A percentile compares a stretch with the other conserved stretches of the same genome.
phyloP scores from a whole-genome alignment of 2,888 invertebrate species.

The Hedya salicella region DNA sequence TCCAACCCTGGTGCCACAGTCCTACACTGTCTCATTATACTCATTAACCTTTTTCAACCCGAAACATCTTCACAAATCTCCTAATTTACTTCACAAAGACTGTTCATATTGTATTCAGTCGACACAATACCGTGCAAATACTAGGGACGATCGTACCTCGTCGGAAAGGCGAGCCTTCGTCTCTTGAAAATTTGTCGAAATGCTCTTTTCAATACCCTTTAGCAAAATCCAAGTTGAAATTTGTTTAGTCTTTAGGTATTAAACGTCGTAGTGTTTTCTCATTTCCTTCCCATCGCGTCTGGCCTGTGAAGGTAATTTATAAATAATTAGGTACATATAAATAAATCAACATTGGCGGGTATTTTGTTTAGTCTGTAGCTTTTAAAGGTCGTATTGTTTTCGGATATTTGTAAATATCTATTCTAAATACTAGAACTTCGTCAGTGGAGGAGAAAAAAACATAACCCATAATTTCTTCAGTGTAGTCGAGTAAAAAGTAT shows the following conservation, averaged over 20 bases:
- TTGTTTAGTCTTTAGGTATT: conserved; percentile 1
- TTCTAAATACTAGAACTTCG: too few relatives aligned
- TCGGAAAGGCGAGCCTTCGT: conserved; percentile 1
- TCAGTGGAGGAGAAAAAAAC: too few relatives aligned
- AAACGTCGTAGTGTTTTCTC: not conserved
- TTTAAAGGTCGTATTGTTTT: too few relatives aligned
- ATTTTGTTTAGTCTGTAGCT: too few relatives aligned
- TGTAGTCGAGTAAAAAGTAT: too few relatives aligned
- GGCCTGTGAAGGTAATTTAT: not conserved
- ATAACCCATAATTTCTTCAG: too few relatives aligned
- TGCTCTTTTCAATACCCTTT: conserved; percentile 25
- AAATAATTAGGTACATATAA: not conserved
- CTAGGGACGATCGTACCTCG: not conserved
- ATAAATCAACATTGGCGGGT: too few relatives aligned
- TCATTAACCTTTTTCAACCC: not conserved
- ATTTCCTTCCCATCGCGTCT: not conserved
- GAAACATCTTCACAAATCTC: not conserved
- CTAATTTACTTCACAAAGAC: not conserved
- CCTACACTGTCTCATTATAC: too few relatives aligned
- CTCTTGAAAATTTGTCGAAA: conserved; percentile 13
- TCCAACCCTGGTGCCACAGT: too few relatives aligned
- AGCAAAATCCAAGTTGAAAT: conserved; percentile 1
- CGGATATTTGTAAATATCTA: too few relatives aligned
- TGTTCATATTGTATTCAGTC: conserved; percentile 5
- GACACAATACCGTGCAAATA: not conserved